These are phyloP conservation scores for Rhopilema esculentum DNA, from an alignment of 30 jellyfish, hydroid and myxozoan species.

Conservation along the genomic window DNA sequence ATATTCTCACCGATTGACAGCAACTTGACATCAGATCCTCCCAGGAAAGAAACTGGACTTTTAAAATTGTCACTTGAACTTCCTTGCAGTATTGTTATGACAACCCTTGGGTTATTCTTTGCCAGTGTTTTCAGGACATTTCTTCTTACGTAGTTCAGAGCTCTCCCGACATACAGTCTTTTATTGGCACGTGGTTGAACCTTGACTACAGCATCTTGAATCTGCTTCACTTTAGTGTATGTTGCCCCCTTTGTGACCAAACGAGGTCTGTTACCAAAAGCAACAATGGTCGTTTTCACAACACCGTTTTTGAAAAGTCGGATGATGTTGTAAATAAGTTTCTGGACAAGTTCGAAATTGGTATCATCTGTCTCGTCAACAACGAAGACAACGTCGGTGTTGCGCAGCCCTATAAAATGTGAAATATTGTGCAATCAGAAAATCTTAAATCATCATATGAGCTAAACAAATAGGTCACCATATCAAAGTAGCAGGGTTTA, in stretches of 20 bases:
- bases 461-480: too few species aligned
- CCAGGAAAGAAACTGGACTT: slow-evolving; percentile 18
- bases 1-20: slow-evolving; percentile 73
- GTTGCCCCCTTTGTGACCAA: slow-evolving; percentile 38
- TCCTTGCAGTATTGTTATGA: slow-evolving; percentile 47
- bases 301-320: slow-evolving; percentile 67
- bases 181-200: slow-evolving; percentile 61
- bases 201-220: slow-evolving; percentile 49
- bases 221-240: slow-evolving; percentile 47
- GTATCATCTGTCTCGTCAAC: slow-evolving; percentile 86
- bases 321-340: slow-evolving; percentile 74
- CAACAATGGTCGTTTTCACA: slow-evolving; percentile 58
- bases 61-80: slow-evolving; percentile 62
- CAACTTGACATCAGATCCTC: slow-evolving; percentile 46
- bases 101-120: slow-evolving; percentile 41
- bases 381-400: slow-evolving; percentile 67
- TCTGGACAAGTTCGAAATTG: slow-evolving; percentile 78
- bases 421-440: too few species aligned
- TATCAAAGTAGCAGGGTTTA: too few species aligned
- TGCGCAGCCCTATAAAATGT: slow-evolving; percentile 36
- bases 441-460: too few species aligned
- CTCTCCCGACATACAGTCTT: slow-evolving; percentile 59
- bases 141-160: slow-evolving; percentile 32
- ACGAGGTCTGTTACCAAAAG: slow-evolving; percentile 62
- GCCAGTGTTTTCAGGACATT: slow-evolving; percentile 25